Evolutionary conservation across 2,113 vertebrate genomes (phyloP).

Genomic region (Lycocorax pyrrhopterus): DNA sequence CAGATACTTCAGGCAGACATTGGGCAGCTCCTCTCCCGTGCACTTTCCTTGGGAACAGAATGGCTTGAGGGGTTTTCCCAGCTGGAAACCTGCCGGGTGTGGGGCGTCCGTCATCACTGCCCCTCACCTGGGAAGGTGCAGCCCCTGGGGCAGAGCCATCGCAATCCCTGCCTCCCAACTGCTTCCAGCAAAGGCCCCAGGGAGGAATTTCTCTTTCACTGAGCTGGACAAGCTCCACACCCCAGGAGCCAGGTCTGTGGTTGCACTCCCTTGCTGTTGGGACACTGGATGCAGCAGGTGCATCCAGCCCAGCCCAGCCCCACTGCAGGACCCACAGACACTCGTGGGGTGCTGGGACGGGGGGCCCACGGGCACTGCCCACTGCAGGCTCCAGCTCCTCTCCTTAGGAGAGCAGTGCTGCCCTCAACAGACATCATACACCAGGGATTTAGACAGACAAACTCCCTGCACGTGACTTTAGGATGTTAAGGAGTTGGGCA

Average conservation of each 20-base stretch:
- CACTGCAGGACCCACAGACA: not conserved
- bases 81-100: not conserved
- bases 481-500: fast-evolving
- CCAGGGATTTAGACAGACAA: not conserved
- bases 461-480: not conserved
- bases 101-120: not conserved
- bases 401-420: not conserved
- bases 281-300: not conserved
- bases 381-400: not conserved
- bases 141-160: not conserved
- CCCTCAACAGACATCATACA: not conserved
- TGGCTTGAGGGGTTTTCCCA: not conserved
- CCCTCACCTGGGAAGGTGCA: not conserved
- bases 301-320: not conserved
- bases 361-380: not conserved
- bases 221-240: not conserved
- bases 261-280: fast-evolving
- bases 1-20: not conserved
- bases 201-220: not conserved
- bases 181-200: not conserved
- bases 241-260: not conserved
- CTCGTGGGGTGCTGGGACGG: fast-evolving
- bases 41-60: not conserved
- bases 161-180: fast-evolving
- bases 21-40: not conserved